phyloP scores from a whole-genome alignment of 1,140 invertebrate genomes.

The Ceratosolen solmsi region DNA sequence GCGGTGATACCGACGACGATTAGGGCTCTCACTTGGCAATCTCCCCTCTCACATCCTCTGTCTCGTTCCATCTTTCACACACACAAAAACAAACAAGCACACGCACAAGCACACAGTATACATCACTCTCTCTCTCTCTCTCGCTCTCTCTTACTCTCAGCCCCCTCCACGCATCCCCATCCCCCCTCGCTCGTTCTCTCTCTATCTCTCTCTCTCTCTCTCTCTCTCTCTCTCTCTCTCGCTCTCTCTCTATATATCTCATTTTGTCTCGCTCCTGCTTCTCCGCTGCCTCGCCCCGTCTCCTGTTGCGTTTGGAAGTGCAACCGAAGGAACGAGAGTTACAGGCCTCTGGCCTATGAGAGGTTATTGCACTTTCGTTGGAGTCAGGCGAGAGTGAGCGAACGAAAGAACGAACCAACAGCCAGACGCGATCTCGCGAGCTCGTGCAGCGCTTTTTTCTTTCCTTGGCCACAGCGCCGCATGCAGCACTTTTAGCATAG shows the following conservation, averaged over 20 bases:
- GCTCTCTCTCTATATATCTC: no score
- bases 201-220: constrained; percentile 14
- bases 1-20: constrained; percentile 32
- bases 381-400: not conserved
- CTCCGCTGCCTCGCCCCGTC: not conserved
- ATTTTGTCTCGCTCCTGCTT: not conserved
- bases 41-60: constrained; percentile 4
- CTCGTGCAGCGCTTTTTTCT: constrained; percentile 16
- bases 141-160: constrained; percentile 17
- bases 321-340: constrained; percentile 35
- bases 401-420: not conserved
- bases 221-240: not conserved
- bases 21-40: constrained; percentile 32
- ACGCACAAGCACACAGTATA: not conserved
- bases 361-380: constrained; percentile 42
- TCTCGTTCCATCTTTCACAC: constrained; percentile 14
- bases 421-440: constrained; percentile 11
- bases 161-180: not conserved
- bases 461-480: constrained; percentile 6
- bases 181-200: not conserved
- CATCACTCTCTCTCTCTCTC: not conserved
- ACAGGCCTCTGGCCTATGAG: constrained; percentile 34
- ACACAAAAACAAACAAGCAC: constrained; percentile 1
- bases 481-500: constrained; percentile 46
- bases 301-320: constrained; percentile 19